Evolutionary conservation across 1,140 invertebrate species (phyloP), one percentile per base, ranked within the genome.

Genomic region (Pristionchus pacificus): DNA sequence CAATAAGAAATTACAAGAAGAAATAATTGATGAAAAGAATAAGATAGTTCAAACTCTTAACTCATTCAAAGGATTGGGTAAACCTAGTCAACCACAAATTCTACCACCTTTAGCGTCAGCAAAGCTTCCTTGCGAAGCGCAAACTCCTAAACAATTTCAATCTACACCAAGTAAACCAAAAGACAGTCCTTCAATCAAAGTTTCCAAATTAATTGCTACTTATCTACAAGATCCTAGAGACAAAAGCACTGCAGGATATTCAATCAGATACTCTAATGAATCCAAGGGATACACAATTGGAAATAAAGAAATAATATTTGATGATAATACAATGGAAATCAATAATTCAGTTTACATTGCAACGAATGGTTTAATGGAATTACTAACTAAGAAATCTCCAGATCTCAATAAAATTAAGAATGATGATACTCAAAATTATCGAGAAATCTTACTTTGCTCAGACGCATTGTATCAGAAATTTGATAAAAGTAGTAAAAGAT

Each of bases 201-300:
- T 73, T 0, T 62, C 58, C 24, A 71, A 76, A 75, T 24, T 75
- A 30, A 73, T 75, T 71, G 72, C 74, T 1, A 58, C 57, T 60
- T 75, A 75, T 69, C 65, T 75, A 15, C 65, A 75, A 76, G 73
- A 75, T 29, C 28, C 33, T 59, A 55, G 57, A 1, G 58, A 76
- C 63, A 75, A 32, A 76, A 75, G 73, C 33, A 68, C 65, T 68
- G 73, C 73, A n/a, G 73, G 73, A 1, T 75, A 75, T 61, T 75
- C 73, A 19, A 59, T 75, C 49, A 75, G 63, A 77, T 76, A 29
- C 32, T 28, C 65, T 65, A 57, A 75, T 25, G 62, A 75, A 77
- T 58, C 14, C 1, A 68, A 68, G 49, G 27, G 58, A 29, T 57
- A 75, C 33, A 75, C 72, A 10, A 75, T 75, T 60, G 73, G 73